Evolutionary conservation across 2,113 vertebrate species (phyloP).

Genomic region (Sphaerodactylus townsendi): DNA sequence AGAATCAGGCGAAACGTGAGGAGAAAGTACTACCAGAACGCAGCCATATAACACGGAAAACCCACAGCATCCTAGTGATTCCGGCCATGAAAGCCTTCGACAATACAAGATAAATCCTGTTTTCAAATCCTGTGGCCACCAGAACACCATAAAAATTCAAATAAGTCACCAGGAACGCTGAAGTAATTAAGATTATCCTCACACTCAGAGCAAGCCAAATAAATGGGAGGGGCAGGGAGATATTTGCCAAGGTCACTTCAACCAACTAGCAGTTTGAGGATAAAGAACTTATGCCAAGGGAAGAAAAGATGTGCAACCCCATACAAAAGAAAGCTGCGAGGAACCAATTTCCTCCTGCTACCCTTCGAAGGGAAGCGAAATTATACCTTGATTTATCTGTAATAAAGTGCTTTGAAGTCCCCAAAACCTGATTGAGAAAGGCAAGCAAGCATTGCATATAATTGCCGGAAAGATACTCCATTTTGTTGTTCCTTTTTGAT

Average conservation of each 20-base stretch:
- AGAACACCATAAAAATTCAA: slow-evolving; percentile 47
- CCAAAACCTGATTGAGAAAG: slow-evolving; percentile 30
- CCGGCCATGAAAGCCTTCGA: too few relatives aligned
- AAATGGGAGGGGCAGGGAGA: background rate
- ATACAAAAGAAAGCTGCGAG: slow-evolving; percentile 11
- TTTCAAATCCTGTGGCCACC: slow-evolving; percentile 45
- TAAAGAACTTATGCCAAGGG: slow-evolving; percentile 30
- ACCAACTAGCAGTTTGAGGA: slow-evolving; percentile 20
- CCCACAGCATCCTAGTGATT: too few relatives aligned
- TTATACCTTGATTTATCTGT: slow-evolving; percentile 2
- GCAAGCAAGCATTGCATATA: background rate
- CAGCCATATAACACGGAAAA: too few relatives aligned
- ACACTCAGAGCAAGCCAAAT: slow-evolving; percentile 27
- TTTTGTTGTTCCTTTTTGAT: background rate
- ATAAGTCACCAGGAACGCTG: slow-evolving; percentile 42
- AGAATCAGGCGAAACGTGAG: too few relatives aligned
- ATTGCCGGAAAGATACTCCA: slow-evolving; percentile 1
- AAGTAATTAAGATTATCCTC: slow-evolving; percentile 53
- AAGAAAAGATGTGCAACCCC: background rate
- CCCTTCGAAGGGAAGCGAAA: slow-evolving; percentile 26
- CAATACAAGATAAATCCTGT: slow-evolving; percentile 46
- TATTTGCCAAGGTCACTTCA: slow-evolving; percentile 43
- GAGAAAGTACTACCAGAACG: too few relatives aligned
- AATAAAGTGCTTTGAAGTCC: slow-evolving; percentile 4
- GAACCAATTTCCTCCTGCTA: slow-evolving; percentile 21